phyloP scores from a whole-genome alignment of 1,140 invertebrate genomes.

The Chrysopa pallens region DNA sequence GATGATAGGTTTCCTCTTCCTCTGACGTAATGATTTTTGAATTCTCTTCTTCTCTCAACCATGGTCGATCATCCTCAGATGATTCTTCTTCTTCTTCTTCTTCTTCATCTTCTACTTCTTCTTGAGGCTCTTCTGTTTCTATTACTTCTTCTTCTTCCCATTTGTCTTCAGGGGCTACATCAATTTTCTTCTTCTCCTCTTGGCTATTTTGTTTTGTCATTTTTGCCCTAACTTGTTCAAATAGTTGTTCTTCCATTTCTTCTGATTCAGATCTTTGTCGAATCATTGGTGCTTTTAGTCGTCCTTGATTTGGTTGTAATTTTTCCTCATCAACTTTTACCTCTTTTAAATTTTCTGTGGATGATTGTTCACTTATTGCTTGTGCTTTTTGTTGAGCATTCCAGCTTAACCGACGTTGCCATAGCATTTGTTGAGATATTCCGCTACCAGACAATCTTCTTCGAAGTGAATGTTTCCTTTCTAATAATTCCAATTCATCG shows the following conservation, averaged over 20 bases:
- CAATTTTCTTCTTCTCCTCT: constrained; percentile 10
- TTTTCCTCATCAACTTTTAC: constrained; percentile 6
- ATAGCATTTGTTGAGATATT: constrained; percentile 11
- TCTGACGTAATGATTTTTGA: constrained; percentile 25
- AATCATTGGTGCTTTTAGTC: constrained; percentile 6
- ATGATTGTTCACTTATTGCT: constrained; percentile 9
- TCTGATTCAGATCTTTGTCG: constrained; percentile 14
- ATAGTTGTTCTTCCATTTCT: constrained; percentile 17
- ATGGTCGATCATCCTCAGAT: constrained; percentile 15
- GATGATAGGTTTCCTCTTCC: constrained; percentile 52
- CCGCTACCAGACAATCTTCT: constrained; percentile 14
- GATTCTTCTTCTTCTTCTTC: constrained; percentile 15
- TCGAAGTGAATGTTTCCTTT: constrained; percentile 14
- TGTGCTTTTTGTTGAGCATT: constrained; percentile 6
- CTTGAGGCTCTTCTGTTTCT: constrained; percentile 9
- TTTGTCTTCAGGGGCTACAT: constrained; percentile 14
- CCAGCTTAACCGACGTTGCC: constrained; percentile 18
- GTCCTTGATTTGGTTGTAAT: not conserved
- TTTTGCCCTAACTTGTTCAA: constrained; percentile 11
- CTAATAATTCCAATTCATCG: constrained; percentile 11
- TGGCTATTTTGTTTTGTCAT: constrained; percentile 7
- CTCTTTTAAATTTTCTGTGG: constrained; percentile 8
- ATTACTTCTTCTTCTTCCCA: constrained; percentile 15
- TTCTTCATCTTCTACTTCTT: constrained; percentile 12
- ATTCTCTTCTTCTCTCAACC: constrained; percentile 29